phyloP scores from a whole-genome alignment of 92 coral and sea anemone species.

The Epizoanthus scotinus region DNA sequence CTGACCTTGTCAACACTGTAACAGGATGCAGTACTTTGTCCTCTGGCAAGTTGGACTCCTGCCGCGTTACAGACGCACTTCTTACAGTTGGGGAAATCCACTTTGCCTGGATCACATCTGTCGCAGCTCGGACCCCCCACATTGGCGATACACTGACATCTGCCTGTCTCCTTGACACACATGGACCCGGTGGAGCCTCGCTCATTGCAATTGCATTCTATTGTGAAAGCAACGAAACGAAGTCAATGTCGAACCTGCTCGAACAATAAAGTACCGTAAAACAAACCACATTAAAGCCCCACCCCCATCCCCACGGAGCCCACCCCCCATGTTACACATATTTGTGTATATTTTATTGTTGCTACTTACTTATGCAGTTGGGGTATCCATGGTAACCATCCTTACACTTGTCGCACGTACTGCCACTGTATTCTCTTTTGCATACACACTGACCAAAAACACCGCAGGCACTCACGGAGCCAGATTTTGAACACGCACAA shows the following conservation, averaged over 20 bases:
- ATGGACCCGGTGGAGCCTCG: slow-evolving; percentile 61
- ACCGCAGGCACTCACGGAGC: slow-evolving; percentile 24
- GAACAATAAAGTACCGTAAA: no score
- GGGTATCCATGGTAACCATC: slow-evolving; percentile 45
- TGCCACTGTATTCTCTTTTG: slow-evolving; percentile 31
- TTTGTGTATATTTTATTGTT: background rate
- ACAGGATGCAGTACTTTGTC: slow-evolving; percentile 51
- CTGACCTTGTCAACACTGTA: slow-evolving; percentile 53
- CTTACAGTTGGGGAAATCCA: slow-evolving; percentile 84
- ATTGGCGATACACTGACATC: slow-evolving; percentile 72
- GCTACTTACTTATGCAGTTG: slow-evolving; percentile 22
- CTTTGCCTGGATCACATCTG: slow-evolving; percentile 76
- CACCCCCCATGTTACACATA: no score
- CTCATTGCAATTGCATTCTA: slow-evolving; percentile 80
- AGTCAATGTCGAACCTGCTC: background rate
- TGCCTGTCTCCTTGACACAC: slow-evolving; percentile 71
- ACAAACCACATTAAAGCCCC: no score
- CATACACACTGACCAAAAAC: slow-evolving; percentile 28
- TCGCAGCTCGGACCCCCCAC: slow-evolving; percentile 79
- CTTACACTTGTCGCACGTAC: slow-evolving; percentile 28
- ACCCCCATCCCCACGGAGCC: no score
- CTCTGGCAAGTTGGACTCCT: slow-evolving; percentile 54
- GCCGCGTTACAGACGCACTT: slow-evolving; percentile 80
- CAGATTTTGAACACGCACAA: slow-evolving; percentile 22
- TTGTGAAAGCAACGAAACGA: background rate